Evolutionary conservation across 92 coral and sea anemone genomes (phyloP), one percentile per base, ranked within the genome.

Genomic region (Blastomussa wellsi): DNA sequence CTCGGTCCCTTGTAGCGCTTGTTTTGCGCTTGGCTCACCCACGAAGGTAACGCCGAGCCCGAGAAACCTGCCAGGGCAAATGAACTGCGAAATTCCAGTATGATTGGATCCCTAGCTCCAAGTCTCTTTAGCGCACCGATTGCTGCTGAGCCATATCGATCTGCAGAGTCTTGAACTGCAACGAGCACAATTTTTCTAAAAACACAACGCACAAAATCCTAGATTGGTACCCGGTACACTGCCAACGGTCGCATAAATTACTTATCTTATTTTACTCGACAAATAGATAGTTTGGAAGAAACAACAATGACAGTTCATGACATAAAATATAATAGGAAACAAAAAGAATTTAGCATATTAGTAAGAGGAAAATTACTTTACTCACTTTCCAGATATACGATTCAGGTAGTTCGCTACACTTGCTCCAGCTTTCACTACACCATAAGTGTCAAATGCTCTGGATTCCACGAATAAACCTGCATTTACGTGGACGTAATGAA

Each of bases 141-240:
- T 24, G 83, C 76, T 1, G 66, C 76, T 26, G 57, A 32, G 3
- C 64, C 70, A 19, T 12, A 32, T 0, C 2, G 15, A 2, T 39
- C 44, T 20, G 75, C 88, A 16, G 79, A 84, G 84, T 85, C 88
- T 78, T 77, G 82, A 33, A 78, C 3, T 17, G 88, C 84, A 19
- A 66, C 69, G 42, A 85, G 82, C 12, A 85, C 88, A 29, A 85
- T 85, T 78, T 85, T 77, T 19, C 88, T 85, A 28, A 16, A 10
- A 38, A 72, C 2, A 44, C 29, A 32, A 51, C 55, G 5, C 5
- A 12, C 24, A 22, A 47, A 39, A 33, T 16, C 14, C 7, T 22
- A 13, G 10, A n/a, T n/a, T 44, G 11, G 5, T 0, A 44, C 1
- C 49, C 7, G 1, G 49, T 44, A 13, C 49, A 44, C 11, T 44